Evolutionary conservation across 2,113 vertebrate genomes (phyloP).

Genomic region (Piprites chloris): DNA sequence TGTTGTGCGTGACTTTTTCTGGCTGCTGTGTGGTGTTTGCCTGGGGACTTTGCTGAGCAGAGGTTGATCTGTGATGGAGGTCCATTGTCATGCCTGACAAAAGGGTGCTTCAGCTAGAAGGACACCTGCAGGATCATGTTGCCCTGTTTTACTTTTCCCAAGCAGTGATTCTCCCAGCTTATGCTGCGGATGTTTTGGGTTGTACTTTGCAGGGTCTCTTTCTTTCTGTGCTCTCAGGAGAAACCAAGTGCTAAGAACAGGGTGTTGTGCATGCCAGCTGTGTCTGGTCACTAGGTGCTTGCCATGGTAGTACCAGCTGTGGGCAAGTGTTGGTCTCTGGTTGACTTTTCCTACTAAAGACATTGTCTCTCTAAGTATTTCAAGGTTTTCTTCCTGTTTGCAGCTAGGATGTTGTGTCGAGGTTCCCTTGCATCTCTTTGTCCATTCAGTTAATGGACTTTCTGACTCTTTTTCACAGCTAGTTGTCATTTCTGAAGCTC

Average conservation of each 20-base stretch:
- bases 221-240: neutral
- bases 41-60: neutral
- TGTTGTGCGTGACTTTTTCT: neutral
- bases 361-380: neutral
- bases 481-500: neutral
- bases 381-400: neutral
- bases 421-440: neutral
- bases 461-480: neutral
- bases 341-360: neutral
- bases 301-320: neutral
- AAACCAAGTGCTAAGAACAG: neutral
- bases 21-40: neutral
- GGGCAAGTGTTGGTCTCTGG: neutral
- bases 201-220: neutral
- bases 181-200: neutral
- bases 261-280: neutral
- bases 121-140: neutral
- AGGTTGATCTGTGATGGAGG: neutral
- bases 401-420: neutral
- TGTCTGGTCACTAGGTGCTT: neutral
- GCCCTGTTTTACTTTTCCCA: neutral
- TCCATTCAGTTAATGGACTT: neutral
- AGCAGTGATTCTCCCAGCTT: neutral
- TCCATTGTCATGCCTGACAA: fast-evolving
- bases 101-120: neutral